These are phyloP conservation scores for Drosophila aff. DNA, from an alignment of 1,140 invertebrate genomes.

Conservation along the genomic window DNA sequence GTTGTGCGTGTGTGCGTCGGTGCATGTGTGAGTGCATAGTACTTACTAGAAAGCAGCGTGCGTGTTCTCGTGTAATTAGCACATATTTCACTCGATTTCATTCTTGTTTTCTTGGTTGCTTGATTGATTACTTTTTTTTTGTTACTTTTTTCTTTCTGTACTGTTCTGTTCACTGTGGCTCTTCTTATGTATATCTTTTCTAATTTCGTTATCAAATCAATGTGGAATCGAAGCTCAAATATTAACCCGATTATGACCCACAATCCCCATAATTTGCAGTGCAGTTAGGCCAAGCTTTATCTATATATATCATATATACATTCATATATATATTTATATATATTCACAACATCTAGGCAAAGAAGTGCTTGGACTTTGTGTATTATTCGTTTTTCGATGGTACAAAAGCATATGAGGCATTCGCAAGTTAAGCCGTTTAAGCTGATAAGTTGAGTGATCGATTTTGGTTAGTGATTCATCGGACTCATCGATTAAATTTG, in stretches of 20 bases:
- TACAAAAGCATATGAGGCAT: constrained; percentile 67
- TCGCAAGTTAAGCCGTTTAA: constrained; percentile 75
- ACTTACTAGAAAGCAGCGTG: constrained; percentile 63
- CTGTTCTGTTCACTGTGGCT: background rate
- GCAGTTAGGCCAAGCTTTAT: constrained; percentile 1
- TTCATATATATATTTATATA: background rate
- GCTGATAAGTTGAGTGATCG: constrained; percentile 36
- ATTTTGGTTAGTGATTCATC: constrained; percentile 5
- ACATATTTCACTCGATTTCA: constrained; percentile 53
- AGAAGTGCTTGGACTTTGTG: constrained; percentile 33
- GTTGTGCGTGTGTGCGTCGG: constrained; percentile 4
- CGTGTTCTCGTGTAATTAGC: constrained; percentile 60
- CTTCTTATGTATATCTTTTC: background rate
- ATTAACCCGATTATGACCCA: constrained; percentile 9
- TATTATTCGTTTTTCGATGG: constrained; percentile 30
- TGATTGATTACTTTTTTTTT: constrained; percentile 25
- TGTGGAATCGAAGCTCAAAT: constrained; percentile 42
- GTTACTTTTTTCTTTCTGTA: constrained; percentile 1
- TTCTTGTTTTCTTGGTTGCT: constrained; percentile 42
- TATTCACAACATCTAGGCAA: constrained; percentile 30
- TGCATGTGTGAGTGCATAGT: constrained; percentile 37
- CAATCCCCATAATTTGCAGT: background rate
- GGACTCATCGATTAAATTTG: constrained; percentile 8
- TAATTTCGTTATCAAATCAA: constrained; percentile 29
- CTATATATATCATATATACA: constrained; percentile 10